Percentiles rank a stretch among this genome's conserved stretches.
Evolutionary conservation across 23 tunicate species (phyloP).

Genomic region (Trididemnum clinides): DNA sequence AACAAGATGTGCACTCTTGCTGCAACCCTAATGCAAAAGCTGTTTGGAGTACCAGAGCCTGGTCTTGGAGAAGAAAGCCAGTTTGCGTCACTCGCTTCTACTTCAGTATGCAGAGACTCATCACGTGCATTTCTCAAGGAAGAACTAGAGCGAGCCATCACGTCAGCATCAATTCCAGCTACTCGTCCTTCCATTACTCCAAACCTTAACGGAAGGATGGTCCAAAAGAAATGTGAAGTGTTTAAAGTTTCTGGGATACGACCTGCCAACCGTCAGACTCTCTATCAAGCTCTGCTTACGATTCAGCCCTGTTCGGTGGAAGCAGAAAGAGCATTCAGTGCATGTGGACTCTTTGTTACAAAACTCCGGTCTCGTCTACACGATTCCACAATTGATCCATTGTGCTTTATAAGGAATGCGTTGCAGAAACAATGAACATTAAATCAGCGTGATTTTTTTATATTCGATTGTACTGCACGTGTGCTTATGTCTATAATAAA

Average conservation of each 20-base stretch:
- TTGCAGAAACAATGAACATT: not conserved
- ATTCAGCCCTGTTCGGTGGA: conserved; percentile 43
- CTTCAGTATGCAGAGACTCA: not conserved
- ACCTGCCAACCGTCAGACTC: conserved; percentile 51
- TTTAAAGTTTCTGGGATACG: conserved; percentile 40
- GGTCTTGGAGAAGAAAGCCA: conserved; percentile 7
- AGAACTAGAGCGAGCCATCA: conserved; percentile 45
- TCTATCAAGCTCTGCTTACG: conserved; percentile 49
- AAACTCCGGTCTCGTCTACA: conserved; percentile 38
- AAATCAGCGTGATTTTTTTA: not conserved
- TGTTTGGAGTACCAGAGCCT: conserved; percentile 12
- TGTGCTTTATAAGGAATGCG: conserved; percentile 25
- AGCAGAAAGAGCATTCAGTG: conserved; percentile 59
- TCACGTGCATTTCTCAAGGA: conserved; percentile 1
- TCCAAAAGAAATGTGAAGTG: conserved; percentile 52
- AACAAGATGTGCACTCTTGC: conserved; percentile 27
- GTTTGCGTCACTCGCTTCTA: not conserved
- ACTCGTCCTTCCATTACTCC: not conserved
- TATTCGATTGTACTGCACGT: no score
- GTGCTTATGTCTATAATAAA: no score
- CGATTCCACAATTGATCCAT: conserved; percentile 27
- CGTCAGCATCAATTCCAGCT: conserved; percentile 21
- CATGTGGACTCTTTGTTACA: conserved; percentile 47
- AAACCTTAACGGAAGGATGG: conserved; percentile 35
- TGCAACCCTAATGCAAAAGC: no score